These are phyloP conservation scores for Chydorus sphaericus DNA, from an alignment of 2,888 invertebrate genomes.

Conservation along the genomic window DNA sequence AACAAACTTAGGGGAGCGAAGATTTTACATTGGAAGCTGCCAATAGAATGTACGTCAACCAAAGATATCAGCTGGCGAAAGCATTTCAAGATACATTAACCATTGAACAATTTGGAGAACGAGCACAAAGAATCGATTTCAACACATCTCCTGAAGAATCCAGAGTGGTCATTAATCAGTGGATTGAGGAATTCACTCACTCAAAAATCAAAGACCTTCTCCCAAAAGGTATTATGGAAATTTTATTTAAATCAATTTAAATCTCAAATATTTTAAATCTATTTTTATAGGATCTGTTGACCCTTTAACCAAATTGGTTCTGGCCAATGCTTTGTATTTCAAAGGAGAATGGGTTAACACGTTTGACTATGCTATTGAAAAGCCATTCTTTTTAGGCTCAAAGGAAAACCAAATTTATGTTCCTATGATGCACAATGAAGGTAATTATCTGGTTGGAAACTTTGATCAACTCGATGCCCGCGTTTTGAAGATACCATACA, in stretches of 20 bases:
- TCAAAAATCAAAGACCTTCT: conserved; percentile 66
- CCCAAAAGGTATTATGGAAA: conserved; percentile 31
- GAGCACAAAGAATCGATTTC: conserved; percentile 48
- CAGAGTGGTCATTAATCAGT: conserved; percentile 50
- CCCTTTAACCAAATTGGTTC: conserved; percentile 45
- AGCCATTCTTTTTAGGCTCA: conserved; percentile 9
- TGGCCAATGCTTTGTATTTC: conserved; percentile 76
- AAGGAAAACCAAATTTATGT: conserved; percentile 39
- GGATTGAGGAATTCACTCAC: conserved; percentile 68
- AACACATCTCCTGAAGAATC: conserved; percentile 32
- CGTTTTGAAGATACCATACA: conserved; percentile 55
- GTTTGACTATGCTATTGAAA: conserved; percentile 19
- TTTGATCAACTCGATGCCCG: conserved; percentile 45
- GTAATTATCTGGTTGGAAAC: no score
- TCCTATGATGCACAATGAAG: conserved; percentile 53
- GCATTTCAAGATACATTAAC: conserved; percentile 40
- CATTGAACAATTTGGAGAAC: conserved; percentile 46
- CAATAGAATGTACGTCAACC: conserved; percentile 52
- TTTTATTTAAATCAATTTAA: no score
- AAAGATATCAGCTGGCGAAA: conserved; percentile 34
- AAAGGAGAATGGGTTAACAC: conserved; percentile 55
- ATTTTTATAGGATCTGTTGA: conserved; percentile 35
- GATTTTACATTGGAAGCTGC: conserved; percentile 46
- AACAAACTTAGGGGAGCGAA: not conserved
- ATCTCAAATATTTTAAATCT: not conserved